Evolutionary conservation across 2,888 invertebrate genomes (phyloP).

Genomic region (Megamerina dolium): DNA sequence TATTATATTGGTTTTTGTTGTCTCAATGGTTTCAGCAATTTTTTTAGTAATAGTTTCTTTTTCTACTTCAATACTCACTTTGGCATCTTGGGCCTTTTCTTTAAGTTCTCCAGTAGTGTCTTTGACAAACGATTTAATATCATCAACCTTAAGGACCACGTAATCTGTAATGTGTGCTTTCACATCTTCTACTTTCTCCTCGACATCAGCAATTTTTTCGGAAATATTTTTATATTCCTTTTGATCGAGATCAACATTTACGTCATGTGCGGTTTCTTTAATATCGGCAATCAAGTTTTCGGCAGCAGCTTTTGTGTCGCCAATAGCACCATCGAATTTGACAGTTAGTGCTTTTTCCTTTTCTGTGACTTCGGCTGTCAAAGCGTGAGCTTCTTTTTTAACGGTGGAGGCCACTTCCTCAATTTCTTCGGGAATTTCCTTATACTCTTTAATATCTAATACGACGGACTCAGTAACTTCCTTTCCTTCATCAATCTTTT

Average conservation of each 20-base stretch:
- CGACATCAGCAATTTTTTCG: too few species aligned
- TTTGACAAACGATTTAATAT: too few species aligned
- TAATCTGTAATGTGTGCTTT: too few species aligned
- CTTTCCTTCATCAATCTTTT: not conserved
- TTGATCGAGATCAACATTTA: too few species aligned
- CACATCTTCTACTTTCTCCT: too few species aligned
- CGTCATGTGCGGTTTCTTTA: too few species aligned
- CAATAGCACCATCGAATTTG: not conserved
- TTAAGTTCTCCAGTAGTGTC: too few species aligned
- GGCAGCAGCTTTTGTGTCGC: not conserved
- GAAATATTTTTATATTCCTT: too few species aligned
- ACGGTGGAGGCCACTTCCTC: not conserved
- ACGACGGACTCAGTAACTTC: not conserved
- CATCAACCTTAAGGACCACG: too few species aligned
- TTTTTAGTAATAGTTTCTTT: not conserved
- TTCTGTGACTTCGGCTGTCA: constrained; percentile 2
- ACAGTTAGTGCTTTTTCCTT: not conserved
- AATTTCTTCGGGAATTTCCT: constrained; percentile 3
- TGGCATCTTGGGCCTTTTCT: not conserved
- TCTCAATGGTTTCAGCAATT: too few species aligned
- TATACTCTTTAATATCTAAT: not conserved
- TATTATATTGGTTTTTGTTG: too few species aligned
- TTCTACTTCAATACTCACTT: not conserved
- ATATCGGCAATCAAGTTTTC: not conserved
- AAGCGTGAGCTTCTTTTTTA: not conserved